Conservation (phyloP, 2,113 vertebrate genomes). For the Patagioenas fasciata region DNA sequence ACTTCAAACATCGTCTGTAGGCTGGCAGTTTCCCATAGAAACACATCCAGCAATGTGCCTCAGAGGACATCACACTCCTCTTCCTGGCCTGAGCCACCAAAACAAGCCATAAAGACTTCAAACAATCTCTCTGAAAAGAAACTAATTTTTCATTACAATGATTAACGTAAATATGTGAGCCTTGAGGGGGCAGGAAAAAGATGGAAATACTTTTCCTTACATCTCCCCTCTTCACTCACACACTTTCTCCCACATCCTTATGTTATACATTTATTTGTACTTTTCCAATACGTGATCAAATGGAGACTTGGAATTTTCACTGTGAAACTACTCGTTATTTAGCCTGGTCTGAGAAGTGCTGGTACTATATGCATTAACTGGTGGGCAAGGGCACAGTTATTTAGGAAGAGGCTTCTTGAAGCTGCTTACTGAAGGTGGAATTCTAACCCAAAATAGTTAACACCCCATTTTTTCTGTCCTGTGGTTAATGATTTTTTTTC, state of each 20-base stretch:
- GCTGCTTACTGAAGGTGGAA: no score
- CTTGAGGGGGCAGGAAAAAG: neutral
- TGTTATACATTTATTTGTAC: neutral
- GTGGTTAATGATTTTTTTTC: no score
- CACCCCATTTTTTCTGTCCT: no score
- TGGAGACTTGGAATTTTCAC: neutral
- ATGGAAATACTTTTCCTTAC: neutral
- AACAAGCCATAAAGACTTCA: neutral
- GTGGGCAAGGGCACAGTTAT: no score
- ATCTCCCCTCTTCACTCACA: neutral
- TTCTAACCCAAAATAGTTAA: no score
- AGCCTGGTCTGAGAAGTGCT: neutral
- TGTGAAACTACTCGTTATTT: neutral
- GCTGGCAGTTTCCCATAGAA: neutral
- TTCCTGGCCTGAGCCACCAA: neutral
- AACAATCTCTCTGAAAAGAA: neutral
- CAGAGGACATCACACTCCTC: neutral
- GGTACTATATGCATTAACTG: neutral
- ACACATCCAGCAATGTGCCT: neutral
- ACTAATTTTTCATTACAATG: neutral
- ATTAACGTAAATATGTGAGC: neutral
- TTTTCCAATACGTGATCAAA: neutral
- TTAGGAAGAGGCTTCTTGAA: no score
- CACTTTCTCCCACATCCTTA: neutral
- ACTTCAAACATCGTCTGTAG: neutral